Base-by-base conservation (phyloP, 2,888 invertebrate species). In the Athalia circularis region DNA sequence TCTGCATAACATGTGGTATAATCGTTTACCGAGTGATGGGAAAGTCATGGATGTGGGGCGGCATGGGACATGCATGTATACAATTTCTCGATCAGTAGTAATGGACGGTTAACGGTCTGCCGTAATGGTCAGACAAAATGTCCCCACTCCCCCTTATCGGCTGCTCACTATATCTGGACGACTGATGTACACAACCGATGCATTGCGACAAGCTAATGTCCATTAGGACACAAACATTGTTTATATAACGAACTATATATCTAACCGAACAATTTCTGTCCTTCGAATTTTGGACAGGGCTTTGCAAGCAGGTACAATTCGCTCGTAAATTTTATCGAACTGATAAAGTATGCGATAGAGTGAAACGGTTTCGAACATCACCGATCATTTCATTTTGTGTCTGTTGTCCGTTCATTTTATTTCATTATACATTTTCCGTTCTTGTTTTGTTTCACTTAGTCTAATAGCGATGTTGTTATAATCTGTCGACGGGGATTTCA, bases 11-110 rank as follows among this genome's bases (percentile, higher is more conserved):
- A n/a, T 52, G 11, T 11, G 52, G 52, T 54, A n/a, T 54, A 54
- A 11, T n/a, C 54, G 5, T 4, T 11, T 54, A 54, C 54, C 7
- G 9, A 54, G 54, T 54, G 54, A 6, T 54, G n/a, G 9, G n/a
- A 54, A 6, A 54, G 54, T 6, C 9, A 54, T n/a, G 9, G n/a
- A 11, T 6, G n/a, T 54, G 11, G 11, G 54, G 54, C 54, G n/a
- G n/a, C 11, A 29, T 29, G 29, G 29, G 52, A 43, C 29, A 6
- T 61, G 13, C 5, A 64, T 5, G 64, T 29, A 29, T n/a, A 54
- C 29, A 13, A 68, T 68, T 68, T 43, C 11, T 54, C 68, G 54
- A 68, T 68, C 68, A 68, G 68, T 54, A 29, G 68, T 68, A 68
- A 68, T 29, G 68, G 43, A 3, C 52, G 67, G 67, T 52, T 52